Conservation (phyloP, 37 sponge, comb jelly and placozoan species). For the Hexactinellida sp. region DNA sequence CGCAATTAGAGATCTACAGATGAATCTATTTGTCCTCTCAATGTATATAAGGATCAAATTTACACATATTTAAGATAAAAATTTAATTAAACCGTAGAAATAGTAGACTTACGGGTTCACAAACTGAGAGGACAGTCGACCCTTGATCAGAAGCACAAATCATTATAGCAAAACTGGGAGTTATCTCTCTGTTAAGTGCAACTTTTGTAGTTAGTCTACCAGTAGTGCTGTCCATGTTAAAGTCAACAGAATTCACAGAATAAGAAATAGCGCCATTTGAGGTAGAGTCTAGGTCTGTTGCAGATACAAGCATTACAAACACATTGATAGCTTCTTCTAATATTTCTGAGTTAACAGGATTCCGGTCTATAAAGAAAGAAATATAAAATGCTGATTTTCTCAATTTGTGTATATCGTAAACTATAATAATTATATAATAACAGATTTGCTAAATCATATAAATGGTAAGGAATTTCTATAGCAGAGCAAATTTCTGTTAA, state of each 20-base stretch:
- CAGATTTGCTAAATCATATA: no score
- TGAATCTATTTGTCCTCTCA: no score
- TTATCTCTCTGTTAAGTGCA: not conserved
- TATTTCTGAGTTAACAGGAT: not conserved
- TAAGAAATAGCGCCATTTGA: not conserved
- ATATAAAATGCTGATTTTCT: no score
- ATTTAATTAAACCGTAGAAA: not conserved
- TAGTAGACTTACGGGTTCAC: not conserved
- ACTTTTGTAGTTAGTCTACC: not conserved
- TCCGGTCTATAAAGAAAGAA: not conserved
- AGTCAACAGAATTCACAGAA: not conserved
- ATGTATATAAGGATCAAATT: no score
- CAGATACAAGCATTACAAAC: not conserved
- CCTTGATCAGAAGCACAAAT: conserved; percentile 7
- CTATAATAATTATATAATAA: no score
- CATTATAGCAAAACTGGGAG: not conserved
- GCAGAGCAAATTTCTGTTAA: no score
- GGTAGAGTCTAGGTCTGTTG: not conserved
- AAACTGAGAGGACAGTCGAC: not conserved
- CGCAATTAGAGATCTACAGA: no score
- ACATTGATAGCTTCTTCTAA: not conserved
- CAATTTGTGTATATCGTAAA: no score
- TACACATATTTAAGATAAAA: no score
- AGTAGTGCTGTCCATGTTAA: not conserved
- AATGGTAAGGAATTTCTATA: no score